phyloP scores from a whole-genome alignment of 1,140 invertebrate species.

The Ceratitis capitata region DNA sequence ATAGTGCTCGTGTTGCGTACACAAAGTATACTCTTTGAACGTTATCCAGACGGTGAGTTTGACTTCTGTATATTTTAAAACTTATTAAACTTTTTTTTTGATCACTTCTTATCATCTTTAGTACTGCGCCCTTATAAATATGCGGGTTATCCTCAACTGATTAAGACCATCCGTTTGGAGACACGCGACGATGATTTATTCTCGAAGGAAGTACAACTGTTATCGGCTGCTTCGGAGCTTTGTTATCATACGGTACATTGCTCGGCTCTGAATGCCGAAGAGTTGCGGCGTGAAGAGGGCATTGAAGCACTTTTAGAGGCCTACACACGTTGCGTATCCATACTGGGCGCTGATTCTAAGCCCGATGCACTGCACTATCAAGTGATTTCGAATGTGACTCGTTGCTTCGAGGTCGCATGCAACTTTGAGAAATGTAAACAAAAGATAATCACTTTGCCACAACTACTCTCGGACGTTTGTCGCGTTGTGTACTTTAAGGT shows the following conservation, averaged over 20 bases:
- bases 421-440: slow-evolving; percentile 90
- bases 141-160: slow-evolving; percentile 97
- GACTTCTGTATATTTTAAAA: slow-evolving; percentile 70
- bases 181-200: slow-evolving; percentile 93
- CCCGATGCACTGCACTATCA: slow-evolving; percentile 85
- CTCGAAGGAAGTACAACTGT: slow-evolving; percentile 84
- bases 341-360: slow-evolving; percentile 83
- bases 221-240: slow-evolving; percentile 92
- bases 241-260: slow-evolving; percentile 97
- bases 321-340: slow-evolving; percentile 89
- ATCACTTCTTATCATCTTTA: slow-evolving; percentile 65
- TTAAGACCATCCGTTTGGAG: slow-evolving; percentile 95
- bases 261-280: slow-evolving; percentile 97
- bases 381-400: slow-evolving; percentile 92
- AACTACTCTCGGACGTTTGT: slow-evolving; percentile 88
- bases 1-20: slow-evolving; percentile 94
- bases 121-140: slow-evolving; percentile 97
- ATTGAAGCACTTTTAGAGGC: slow-evolving; percentile 88
- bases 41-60: slow-evolving; percentile 83
- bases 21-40: slow-evolving; percentile 95
- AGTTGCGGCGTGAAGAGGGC: slow-evolving; percentile 92
- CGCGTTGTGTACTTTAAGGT: slow-evolving; percentile 91
- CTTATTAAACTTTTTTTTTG: not conserved
- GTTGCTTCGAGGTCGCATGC: slow-evolving; percentile 95
- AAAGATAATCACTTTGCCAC: slow-evolving; percentile 86